A percentile compares a stretch with the other conserved stretches of the same genome.
Conservation (phyloP, 2,113 vertebrate species). For the Mirza zaza region DNA sequence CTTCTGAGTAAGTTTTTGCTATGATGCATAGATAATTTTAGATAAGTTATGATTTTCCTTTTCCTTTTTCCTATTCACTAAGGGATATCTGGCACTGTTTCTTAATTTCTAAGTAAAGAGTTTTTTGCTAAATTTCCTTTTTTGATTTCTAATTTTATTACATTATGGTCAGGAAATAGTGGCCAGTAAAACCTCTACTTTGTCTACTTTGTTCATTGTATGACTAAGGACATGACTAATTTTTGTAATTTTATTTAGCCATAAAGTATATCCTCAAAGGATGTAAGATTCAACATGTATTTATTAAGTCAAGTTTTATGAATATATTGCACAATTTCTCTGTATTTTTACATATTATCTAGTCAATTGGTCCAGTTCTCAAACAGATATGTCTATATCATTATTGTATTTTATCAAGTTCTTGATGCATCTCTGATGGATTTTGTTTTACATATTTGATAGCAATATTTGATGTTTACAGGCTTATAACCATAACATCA, state of each 20-base stretch:
- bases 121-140: not conserved
- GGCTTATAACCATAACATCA: not conserved
- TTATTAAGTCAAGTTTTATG: not conserved
- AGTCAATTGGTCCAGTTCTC: not conserved
- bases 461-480: not conserved
- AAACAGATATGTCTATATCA: not conserved
- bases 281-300: not conserved
- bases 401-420: not conserved
- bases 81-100: not conserved
- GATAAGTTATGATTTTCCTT: not conserved
- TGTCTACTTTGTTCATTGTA: not conserved
- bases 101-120: not conserved
- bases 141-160: not conserved
- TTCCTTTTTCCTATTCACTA: not conserved
- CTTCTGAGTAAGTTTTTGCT: not conserved
- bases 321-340: not conserved
- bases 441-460: not conserved
- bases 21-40: not conserved
- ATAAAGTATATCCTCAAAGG: not conserved
- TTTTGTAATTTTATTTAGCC: not conserved
- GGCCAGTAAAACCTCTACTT: not conserved
- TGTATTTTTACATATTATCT: not conserved
- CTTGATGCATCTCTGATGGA: not conserved
- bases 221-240: not conserved
- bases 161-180: not conserved